Evolutionary conservation across 2,888 invertebrate genomes (phyloP).

Genomic region (Agrochola macilenta): DNA sequence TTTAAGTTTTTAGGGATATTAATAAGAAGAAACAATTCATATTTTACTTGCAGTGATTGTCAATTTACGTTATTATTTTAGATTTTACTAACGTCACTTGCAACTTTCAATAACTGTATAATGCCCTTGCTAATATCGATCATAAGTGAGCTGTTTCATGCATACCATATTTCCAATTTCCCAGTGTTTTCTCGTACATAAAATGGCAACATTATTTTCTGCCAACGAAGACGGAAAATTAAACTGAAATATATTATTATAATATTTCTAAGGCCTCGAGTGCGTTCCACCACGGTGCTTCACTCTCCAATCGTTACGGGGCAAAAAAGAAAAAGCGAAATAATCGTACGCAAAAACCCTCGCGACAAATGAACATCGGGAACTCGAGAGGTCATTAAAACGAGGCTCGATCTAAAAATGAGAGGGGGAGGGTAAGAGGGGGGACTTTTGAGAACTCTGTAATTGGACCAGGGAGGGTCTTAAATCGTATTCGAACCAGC

Average conservation of each 20-base stretch:
- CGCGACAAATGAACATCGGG: conserved; percentile 90
- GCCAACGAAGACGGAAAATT: conserved; percentile 52
- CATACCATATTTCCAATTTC: background rate
- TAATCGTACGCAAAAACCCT: conserved; percentile 88
- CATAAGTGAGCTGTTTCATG: background rate
- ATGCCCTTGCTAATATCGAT: background rate
- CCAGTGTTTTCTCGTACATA: conserved; percentile 20
- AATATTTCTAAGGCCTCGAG: conserved; percentile 71
- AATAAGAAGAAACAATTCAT: background rate
- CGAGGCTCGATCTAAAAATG: conserved; percentile 89
- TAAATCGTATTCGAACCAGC: conserved; percentile 89
- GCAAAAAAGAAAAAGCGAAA: conserved; percentile 83
- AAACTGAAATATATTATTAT: conserved; percentile 60
- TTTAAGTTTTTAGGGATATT: conserved; percentile 1
- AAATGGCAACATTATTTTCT: conserved; percentile 25
- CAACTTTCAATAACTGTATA: background rate
- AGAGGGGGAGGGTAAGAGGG: conserved; percentile 79
- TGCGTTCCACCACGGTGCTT: conserved; percentile 75
- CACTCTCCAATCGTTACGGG: conserved; percentile 78
- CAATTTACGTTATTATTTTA: background rate
- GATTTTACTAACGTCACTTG: background rate
- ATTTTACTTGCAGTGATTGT: background rate
- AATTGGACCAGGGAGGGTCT: conserved; percentile 90
- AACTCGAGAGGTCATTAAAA: conserved; percentile 90
- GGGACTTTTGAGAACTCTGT: conserved; percentile 88